A percentile compares a stretch with the other conserved stretches of the same genome.
phyloP scores from a whole-genome alignment of 2,113 vertebrate genomes.

The Psittacula cyanocephala region DNA sequence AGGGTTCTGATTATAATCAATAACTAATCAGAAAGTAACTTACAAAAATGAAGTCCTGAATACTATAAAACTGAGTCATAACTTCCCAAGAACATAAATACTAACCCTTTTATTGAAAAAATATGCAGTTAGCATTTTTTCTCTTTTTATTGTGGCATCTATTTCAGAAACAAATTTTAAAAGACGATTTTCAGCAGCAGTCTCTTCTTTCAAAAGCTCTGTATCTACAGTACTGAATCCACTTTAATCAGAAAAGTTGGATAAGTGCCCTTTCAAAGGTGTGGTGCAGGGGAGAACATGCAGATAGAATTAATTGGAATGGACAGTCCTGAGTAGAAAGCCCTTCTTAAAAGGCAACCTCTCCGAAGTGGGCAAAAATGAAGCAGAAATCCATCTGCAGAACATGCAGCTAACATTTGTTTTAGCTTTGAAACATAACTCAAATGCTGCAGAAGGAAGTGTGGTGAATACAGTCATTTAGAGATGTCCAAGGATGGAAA shows the following conservation, averaged over 20 bases:
- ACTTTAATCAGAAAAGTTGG: conserved; percentile 27
- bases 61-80: conserved; percentile 49
- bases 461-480: conserved; percentile 55
- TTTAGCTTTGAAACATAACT: conserved; percentile 39
- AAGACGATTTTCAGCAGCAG: conserved; percentile 10
- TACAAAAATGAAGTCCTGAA: conserved; percentile 44
- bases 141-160: conserved; percentile 2
- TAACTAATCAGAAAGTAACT: conserved; percentile 51
- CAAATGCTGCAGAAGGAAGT: neutral
- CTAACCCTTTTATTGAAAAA: conserved; percentile 10
- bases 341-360: conserved; percentile 7
- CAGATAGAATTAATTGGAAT: conserved; percentile 33
- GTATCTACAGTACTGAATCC: neutral
- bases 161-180: conserved; percentile 16
- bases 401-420: conserved; percentile 59
- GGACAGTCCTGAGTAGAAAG: neutral
- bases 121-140: conserved; percentile 22
- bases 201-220: neutral
- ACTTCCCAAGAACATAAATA: conserved; percentile 31
- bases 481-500: conserved; percentile 43
- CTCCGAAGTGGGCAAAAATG: conserved; percentile 55
- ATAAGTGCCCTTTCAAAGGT: neutral
- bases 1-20: conserved; percentile 57
- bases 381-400: conserved; percentile 58
- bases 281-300: neutral